phyloP scores from a whole-genome alignment of 92 coral and sea anemone species.

The Umimayanthus kanabou region DNA sequence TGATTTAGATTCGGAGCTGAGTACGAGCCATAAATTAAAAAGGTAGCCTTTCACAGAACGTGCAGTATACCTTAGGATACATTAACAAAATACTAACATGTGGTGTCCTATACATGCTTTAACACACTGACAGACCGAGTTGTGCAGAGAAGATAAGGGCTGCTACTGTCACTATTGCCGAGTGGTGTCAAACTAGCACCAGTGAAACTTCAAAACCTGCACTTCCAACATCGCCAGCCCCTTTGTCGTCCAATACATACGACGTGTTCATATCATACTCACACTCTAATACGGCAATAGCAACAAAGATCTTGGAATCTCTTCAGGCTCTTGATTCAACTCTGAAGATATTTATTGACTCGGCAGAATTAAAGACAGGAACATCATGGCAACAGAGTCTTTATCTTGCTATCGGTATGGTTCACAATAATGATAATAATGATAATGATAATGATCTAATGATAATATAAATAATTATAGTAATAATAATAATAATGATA shows the following conservation, averaged over 20 bases:
- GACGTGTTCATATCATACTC: conserved; percentile 94
- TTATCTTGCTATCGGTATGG: conserved; percentile 82
- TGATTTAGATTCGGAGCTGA: too few relatives aligned
- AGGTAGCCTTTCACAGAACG: not conserved
- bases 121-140: conserved; percentile 48
- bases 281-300: conserved; percentile 71
- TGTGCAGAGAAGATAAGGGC: conserved; percentile 61
- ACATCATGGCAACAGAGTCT: conserved; percentile 91
- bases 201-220: not conserved
- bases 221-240: conserved; percentile 22
- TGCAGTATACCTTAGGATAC: not conserved
- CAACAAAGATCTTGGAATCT: conserved; percentile 56
- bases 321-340: conserved; percentile 64
- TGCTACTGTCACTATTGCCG: conserved; percentile 55
- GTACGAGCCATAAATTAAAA: too few relatives aligned
- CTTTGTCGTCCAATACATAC: conserved; percentile 36
- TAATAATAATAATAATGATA: too few relatives aligned
- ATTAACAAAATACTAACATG: not conserved
- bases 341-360: conserved; percentile 84
- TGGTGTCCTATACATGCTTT: too few relatives aligned
- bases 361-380: conserved; percentile 84
- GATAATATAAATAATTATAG: too few relatives aligned
- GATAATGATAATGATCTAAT: too few relatives aligned
- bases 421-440: too few relatives aligned
- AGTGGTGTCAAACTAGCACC: conserved; percentile 12